phyloP scores from a whole-genome alignment of 2,113 vertebrate species.

The Bucco capensis region DNA sequence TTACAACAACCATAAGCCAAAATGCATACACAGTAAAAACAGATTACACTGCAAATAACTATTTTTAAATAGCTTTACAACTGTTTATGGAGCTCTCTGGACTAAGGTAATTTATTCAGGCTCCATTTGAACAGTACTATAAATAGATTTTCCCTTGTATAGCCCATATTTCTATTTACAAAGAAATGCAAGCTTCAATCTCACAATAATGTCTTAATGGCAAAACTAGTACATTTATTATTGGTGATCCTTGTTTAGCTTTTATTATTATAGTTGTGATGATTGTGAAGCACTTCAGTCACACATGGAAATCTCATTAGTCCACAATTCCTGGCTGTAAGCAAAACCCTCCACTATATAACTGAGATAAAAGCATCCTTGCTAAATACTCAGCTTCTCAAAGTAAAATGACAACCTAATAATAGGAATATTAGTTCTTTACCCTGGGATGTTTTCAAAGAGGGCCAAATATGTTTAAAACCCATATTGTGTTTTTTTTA shows the following conservation, averaged over 20 bases:
- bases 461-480: not conserved
- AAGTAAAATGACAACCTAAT: conserved; percentile 12
- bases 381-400: not conserved
- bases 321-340: not conserved
- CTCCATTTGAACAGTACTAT: conserved; percentile 38
- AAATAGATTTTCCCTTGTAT: conserved; percentile 55
- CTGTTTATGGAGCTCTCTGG: conserved; percentile 45
- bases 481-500: not conserved
- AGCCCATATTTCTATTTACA: conserved; percentile 60
- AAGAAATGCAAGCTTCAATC: conserved; percentile 64
- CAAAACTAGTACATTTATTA: conserved; percentile 54
- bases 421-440: not conserved
- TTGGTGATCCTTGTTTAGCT: conserved; percentile 44
- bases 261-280: conserved; percentile 37
- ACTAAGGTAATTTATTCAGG: conserved; percentile 60
- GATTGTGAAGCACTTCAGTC: conserved; percentile 44
- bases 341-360: not conserved
- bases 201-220: conserved; percentile 29
- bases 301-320: conserved; percentile 51
- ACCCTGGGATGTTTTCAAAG: not conserved
- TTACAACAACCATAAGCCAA: conserved; percentile 65
- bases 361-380: not conserved
- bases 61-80: conserved; percentile 46
- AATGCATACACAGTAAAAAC: conserved; percentile 50
- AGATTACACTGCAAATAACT: conserved; percentile 59